These are phyloP conservation scores for Macrochelys suwanniensis DNA, from an alignment of 2,797 vertebrate species.

Conservation along the genomic window DNA sequence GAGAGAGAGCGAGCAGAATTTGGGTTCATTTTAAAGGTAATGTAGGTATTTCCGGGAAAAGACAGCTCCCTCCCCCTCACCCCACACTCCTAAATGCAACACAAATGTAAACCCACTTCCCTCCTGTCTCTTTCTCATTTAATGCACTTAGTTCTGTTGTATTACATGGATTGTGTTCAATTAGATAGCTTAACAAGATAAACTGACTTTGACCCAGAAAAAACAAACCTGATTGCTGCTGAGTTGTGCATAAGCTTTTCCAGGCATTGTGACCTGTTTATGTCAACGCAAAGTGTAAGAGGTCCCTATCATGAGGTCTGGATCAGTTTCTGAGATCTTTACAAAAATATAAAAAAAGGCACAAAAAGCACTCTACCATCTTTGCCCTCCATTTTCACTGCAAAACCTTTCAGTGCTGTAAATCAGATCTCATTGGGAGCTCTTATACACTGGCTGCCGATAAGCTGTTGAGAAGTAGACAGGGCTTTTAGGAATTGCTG, in stretches of 20 bases:
- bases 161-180: constrained; percentile 78
- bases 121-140: constrained; percentile 45
- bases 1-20: neutral
- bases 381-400: constrained; percentile 70
- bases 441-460: constrained; percentile 73
- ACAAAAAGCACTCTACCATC: constrained; percentile 56
- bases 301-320: constrained; percentile 64
- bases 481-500: constrained; percentile 85
- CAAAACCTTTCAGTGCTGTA: constrained; percentile 76
- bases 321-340: constrained; percentile 73
- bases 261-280: constrained; percentile 78
- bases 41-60: constrained; percentile 31
- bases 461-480: constrained; percentile 83
- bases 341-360: neutral
- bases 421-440: constrained; percentile 83
- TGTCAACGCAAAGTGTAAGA: constrained; percentile 77
- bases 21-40: neutral
- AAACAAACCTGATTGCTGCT: constrained; percentile 70
- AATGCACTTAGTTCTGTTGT: constrained; percentile 72
- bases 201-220: constrained; percentile 83
- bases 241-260: constrained; percentile 62
- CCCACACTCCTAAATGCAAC: neutral
- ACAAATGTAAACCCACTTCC: constrained; percentile 33
- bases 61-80: neutral
- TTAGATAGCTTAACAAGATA: constrained; percentile 83